Conservation (phyloP, 2,888 invertebrate genomes). For the Tetranychus piercei region DNA sequence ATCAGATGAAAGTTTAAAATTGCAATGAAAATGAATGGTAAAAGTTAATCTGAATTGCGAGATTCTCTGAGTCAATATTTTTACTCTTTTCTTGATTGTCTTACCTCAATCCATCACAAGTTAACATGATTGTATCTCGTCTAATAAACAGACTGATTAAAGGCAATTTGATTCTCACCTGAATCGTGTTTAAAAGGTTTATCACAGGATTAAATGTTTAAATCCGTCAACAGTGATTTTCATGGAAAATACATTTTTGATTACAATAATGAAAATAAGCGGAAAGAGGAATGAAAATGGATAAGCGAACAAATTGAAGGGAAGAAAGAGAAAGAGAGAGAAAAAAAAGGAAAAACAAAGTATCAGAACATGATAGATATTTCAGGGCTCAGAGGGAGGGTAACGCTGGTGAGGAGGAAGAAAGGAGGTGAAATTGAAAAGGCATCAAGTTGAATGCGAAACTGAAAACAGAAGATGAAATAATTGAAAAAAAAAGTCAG, state of each 20-base stretch:
- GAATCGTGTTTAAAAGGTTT: neutral
- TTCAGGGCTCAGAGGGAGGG: no score
- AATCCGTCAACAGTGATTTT: neutral
- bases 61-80: no score
- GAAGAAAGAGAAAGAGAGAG: neutral
- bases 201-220: neutral
- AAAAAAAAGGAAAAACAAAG: neutral
- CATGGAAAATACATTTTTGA: neutral
- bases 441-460: neutral
- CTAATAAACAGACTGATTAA: no score
- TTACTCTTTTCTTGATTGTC: no score
- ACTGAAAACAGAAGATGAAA: neutral
- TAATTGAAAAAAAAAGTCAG: neutral
- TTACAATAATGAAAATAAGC: neutral
- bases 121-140: neutral
- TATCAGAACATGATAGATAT: neutral
- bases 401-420: neutral
- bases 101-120: neutral
- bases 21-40: no score
- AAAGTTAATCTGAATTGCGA: no score
- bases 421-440: neutral
- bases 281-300: neutral
- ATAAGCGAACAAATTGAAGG: neutral
- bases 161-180: neutral
- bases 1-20: no score